Conservation (phyloP, 2,888 invertebrate species). For the Gymnocheta viridis region DNA sequence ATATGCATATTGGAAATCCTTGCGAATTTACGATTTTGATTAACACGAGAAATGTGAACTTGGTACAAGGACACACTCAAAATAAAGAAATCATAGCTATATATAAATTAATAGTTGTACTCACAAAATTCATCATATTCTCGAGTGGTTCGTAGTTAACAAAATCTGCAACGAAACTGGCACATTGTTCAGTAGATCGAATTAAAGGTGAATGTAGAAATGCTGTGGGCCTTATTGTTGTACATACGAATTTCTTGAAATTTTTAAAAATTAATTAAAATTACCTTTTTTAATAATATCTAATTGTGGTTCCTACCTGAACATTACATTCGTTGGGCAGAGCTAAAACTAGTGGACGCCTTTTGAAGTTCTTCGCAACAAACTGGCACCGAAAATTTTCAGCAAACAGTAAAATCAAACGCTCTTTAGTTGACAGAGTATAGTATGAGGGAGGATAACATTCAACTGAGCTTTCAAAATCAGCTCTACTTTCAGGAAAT, state of each 20-base stretch:
- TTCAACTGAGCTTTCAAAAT: constrained; percentile 83
- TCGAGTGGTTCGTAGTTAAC: constrained; percentile 88
- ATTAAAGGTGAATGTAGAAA: constrained; percentile 87
- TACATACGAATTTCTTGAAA: constrained; percentile 93
- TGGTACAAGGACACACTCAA: no score
- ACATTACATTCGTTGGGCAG: constrained; percentile 90
- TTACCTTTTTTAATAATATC: background rate
- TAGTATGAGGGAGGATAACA: constrained; percentile 87
- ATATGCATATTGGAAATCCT: no score
- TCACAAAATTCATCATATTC: constrained; percentile 83
- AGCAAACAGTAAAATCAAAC: constrained; percentile 87
- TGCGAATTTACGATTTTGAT: no score
- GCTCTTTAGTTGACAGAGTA: constrained; percentile 87
- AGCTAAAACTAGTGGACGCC: constrained; percentile 87
- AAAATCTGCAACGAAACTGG: constrained; percentile 90
- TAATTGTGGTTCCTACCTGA: constrained; percentile 86
- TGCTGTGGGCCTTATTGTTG: constrained; percentile 90
- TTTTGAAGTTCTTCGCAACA: constrained; percentile 83
- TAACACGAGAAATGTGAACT: no score
- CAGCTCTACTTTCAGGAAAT: constrained; percentile 77
- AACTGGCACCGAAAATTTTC: constrained; percentile 91
- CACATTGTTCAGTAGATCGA: constrained; percentile 86
- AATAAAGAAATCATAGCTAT: no score
- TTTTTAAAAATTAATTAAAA: background rate
- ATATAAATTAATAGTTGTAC: no score